Base-by-base conservation (phyloP, 2,888 invertebrate genomes). In the Dyspetes luteomarginatus region DNA sequence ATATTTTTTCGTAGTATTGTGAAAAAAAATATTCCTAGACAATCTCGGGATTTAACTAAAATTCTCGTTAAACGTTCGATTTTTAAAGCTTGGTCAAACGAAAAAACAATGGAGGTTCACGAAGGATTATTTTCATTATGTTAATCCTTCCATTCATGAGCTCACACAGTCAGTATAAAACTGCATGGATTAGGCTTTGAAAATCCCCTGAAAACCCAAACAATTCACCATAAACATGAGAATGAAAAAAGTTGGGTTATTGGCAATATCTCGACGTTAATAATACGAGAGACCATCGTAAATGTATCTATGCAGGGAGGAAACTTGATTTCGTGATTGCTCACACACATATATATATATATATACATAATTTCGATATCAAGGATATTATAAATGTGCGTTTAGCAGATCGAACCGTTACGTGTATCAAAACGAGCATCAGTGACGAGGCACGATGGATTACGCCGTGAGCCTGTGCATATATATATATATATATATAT, bases 391-490 rank as follows among this genome's bases (percentile, higher is more conserved):
- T 19, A 30, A 30, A 22, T 3, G 15, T 9, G 9, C 50, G 24
- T 9, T 19, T 67, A 12, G 4, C 19, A 19, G 3, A 15, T 17
- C n/a, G n/a, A 26, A 36, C 45, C 17, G 62, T 77, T 73, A 72
- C 72, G 68, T 58, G 64, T 73, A 76, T 62, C 17, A 67, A n/a
- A n/a, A 58, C 30, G 28, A 15, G 50, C 52, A 72, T 62, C 55
- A 58, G 67, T 52, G 60, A 58, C 81, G 69, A 78, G 83, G 76
- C 74, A 80, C 78, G 78, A 82, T 84, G 85, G 86, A 88, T 89
- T 87, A 85, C 81, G 84, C 85, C 84, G 86, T n/a, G n/a, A n/a
- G n/a, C n/a, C n/a, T n/a, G n/a, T n/a, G n/a, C n/a, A n/a, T n/a
- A n/a, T n/a, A n/a, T n/a, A n/a, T n/a, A n/a, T n/a, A n/a, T n/a